Evolutionary conservation across 2,113 vertebrate genomes (phyloP).

Genomic region (Microcebus lehilahytsara): DNA sequence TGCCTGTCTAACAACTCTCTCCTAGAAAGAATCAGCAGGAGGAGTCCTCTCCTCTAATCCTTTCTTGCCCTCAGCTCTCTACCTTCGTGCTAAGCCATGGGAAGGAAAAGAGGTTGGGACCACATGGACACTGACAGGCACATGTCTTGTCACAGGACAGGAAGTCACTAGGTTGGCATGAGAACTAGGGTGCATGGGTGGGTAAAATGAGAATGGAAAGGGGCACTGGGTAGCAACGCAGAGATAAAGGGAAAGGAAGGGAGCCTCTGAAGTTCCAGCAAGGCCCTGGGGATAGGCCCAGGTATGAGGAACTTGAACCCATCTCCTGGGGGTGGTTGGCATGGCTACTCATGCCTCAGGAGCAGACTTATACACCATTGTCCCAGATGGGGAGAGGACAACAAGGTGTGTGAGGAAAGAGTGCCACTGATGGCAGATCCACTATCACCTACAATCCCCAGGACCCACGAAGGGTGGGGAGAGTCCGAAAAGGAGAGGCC

Average conservation of each 20-base stretch:
- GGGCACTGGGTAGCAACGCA: neutral
- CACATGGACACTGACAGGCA: neutral
- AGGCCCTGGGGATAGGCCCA: constrained; percentile 51
- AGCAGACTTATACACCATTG: neutral
- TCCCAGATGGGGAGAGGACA: constrained; percentile 36
- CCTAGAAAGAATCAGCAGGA: neutral
- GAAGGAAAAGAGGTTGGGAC: neutral
- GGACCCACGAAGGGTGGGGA: neutral
- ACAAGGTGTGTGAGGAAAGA: constrained; percentile 22
- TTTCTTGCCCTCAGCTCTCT: neutral
- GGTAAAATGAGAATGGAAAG: neutral
- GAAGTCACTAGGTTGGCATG: neutral
- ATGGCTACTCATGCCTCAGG: constrained; percentile 17
- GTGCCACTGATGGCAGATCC: neutral
- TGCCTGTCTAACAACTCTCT: neutral
- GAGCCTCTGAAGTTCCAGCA: neutral
- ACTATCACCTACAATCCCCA: neutral
- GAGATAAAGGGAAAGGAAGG: neutral
- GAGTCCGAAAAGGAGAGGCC: neutral
- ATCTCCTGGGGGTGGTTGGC: constrained; percentile 48
- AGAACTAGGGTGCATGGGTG: neutral
- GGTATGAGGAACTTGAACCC: constrained; percentile 44
- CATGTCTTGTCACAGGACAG: neutral
- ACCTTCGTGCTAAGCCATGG: neutral
- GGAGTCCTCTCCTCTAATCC: neutral